Percentiles rank a stretch among this genome's conserved stretches.
phyloP scores from a whole-genome alignment of 2,113 vertebrate species.

The Larimichthys polyactis region DNA sequence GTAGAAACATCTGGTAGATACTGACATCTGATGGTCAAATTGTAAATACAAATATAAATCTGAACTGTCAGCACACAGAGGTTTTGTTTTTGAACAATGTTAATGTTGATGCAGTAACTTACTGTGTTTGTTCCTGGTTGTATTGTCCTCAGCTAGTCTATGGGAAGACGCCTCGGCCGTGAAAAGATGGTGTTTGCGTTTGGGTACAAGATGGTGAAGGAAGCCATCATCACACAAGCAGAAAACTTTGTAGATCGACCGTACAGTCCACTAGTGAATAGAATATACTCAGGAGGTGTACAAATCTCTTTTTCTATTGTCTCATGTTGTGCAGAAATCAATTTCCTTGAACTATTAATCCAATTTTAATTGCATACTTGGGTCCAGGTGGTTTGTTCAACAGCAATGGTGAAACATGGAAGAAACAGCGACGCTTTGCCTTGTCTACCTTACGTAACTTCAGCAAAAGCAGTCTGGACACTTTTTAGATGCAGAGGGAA shows the following conservation, averaged over 20 bases:
- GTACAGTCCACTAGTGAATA: background rate
- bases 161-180: constrained; percentile 71
- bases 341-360: background rate
- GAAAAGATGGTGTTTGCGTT: constrained; percentile 50
- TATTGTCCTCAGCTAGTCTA: constrained; percentile 80
- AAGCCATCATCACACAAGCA: constrained; percentile 83
- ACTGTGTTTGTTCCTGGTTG: background rate
- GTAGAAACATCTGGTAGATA: background rate
- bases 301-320: no score
- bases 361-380: background rate
- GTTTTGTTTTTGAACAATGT: no score
- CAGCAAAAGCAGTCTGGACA: constrained; percentile 85
- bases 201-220: constrained; percentile 83
- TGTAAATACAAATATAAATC: background rate
- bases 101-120: background rate
- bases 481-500: constrained; percentile 87
- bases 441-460: constrained; percentile 85
- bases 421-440: constrained; percentile 83
- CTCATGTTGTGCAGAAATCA: no score
- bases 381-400: constrained; percentile 71
- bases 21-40: background rate
- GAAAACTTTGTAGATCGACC: constrained; percentile 84
- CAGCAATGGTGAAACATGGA: constrained; percentile 83
- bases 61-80: background rate
- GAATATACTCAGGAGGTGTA: constrained; percentile 42